Base-by-base conservation (phyloP, 2,888 invertebrate genomes). In the Mesoligia furuncula region DNA sequence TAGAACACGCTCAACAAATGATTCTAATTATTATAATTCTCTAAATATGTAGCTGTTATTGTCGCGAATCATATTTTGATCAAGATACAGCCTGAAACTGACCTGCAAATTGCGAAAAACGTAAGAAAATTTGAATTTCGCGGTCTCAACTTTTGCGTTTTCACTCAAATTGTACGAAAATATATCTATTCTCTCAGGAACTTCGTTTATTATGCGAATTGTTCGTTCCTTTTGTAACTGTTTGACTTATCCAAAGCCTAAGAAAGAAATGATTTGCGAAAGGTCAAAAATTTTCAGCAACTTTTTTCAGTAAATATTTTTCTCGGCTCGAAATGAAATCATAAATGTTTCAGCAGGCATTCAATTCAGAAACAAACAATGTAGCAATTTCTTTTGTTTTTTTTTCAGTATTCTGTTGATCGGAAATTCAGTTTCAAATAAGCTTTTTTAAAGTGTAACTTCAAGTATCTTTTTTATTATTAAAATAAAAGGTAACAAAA, bases 351-450 rank as follows among this genome's bases (percentile, higher is more conserved):
- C 72, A 39, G 39, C 24, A 73, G 39, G 54, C 17, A 54, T 69
- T 75, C 62, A 42, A 54, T 54, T 75, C 20, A 45, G 31, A 64
- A 42, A 45, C 15, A 31, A 74, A 73, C n/a, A 54, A 24, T 51
- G 24, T 31, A n/a, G 31, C 1, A n/a, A 31, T 68, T 48, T 4
- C 0, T 54, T 45, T 76, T 51, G 31, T 45, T 57, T 57, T 20
- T 45, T 71, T 45, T 71, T 71, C 15, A 45, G 20, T 59, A 36
- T 27, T 11, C 5, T 66, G 20, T 77, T 75, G 48, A 48, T n/a
- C n/a, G 27, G 31, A 65, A 11, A 24, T 27, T 65, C 2, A 48
- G 39, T 57, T 42, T 45, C 45, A 20, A 65, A 51, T 31, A 48
- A 31, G 20, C 11, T 74, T n/a, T 27, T 20, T 45, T 31, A 61